Evolutionary conservation across 2,113 vertebrate genomes (phyloP).

Genomic region (Arvicanthis niloticus): DNA sequence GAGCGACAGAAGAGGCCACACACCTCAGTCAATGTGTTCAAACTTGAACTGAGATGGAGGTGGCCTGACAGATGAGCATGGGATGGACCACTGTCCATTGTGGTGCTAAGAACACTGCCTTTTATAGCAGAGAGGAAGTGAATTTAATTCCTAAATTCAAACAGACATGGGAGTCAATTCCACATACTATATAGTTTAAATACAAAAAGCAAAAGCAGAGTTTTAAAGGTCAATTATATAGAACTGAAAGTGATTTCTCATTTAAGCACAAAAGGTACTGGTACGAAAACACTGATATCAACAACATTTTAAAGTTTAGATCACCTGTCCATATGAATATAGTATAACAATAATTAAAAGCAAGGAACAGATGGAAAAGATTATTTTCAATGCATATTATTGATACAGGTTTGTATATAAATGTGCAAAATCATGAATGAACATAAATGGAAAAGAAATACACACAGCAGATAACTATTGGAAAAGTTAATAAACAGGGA

Average conservation of each 20-base stretch:
- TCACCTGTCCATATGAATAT: background rate
- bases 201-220: background rate
- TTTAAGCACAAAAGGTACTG: background rate
- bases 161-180: background rate
- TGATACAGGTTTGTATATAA: background rate
- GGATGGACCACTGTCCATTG: background rate
- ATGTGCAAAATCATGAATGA: background rate
- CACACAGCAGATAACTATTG: background rate
- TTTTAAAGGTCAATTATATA: background rate
- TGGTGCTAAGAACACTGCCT: background rate
- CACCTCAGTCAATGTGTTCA: background rate
- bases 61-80: background rate
- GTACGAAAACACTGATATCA: background rate
- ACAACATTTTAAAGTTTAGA: background rate
- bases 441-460: background rate
- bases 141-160: slow-evolving; percentile 10
- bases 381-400: background rate
- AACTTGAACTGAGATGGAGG: background rate
- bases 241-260: background rate
- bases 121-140: background rate
- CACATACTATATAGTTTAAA: background rate
- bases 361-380: background rate
- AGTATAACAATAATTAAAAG: background rate
- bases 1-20: background rate
- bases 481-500: background rate